A percentile compares a stretch with the other conserved stretches of the same genome.
These are phyloP conservation scores for Pemphredon lugubris DNA, from an alignment of 2,888 invertebrate genomes.

Conservation along the genomic window DNA sequence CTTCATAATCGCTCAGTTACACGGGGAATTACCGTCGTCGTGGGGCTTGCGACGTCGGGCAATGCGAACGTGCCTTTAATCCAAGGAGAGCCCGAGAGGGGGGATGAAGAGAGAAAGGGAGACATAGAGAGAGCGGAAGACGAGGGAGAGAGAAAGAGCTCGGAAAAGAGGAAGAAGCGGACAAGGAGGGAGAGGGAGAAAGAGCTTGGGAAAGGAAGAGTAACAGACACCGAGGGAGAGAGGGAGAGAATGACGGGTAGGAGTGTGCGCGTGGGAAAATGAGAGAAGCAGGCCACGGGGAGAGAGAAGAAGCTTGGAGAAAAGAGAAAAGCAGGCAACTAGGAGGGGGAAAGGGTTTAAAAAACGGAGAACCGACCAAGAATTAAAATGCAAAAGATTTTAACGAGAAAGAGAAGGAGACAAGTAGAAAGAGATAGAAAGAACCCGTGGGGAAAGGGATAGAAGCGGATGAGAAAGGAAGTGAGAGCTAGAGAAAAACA, in stretches of 20 bases:
- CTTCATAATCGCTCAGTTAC: slow-evolving; percentile 64
- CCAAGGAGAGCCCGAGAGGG: slow-evolving; percentile 44
- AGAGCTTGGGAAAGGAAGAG: too few species aligned
- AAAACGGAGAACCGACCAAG: too few species aligned
- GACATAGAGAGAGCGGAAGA: slow-evolving; percentile 22
- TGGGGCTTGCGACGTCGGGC: slow-evolving; percentile 54
- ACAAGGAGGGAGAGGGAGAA: too few species aligned
- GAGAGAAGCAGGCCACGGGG: neutral
- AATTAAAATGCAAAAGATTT: too few species aligned
- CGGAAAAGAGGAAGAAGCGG: too few species aligned
- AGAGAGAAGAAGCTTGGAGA: slow-evolving; percentile 1
- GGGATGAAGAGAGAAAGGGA: neutral
- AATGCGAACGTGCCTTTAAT: slow-evolving; percentile 62
- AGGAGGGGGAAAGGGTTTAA: too few species aligned
- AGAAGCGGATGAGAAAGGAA: slow-evolving; percentile 1
- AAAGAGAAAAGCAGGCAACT: too few species aligned
- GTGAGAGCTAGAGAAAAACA: neutral
- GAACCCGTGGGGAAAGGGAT: too few species aligned
- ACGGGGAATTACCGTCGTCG: slow-evolving; percentile 61
- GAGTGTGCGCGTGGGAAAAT: slow-evolving; percentile 27
- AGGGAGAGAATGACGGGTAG: neutral
- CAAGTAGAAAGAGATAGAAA: slow-evolving; percentile 34
- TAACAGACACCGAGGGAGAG: slow-evolving; percentile 28
- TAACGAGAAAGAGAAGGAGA: slow-evolving; percentile 8
- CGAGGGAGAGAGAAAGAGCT: neutral